Evolutionary conservation across 1,140 invertebrate genomes (phyloP).

Genomic region (Drosophila asahinai): DNA sequence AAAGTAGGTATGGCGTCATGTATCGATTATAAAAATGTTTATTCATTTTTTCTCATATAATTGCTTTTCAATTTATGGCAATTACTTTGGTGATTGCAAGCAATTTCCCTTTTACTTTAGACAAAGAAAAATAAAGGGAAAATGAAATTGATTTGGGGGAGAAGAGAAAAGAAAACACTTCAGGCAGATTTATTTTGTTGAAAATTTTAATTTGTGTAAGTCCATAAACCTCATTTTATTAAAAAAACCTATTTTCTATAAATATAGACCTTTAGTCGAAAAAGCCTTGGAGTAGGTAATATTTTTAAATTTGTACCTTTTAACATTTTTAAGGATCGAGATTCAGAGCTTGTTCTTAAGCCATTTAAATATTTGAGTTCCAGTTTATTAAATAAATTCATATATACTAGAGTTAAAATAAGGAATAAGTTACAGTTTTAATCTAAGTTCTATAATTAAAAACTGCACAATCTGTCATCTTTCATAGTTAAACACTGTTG

Average conservation of each 20-base stretch:
- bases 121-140: slow-evolving; percentile 3
- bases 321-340: neutral
- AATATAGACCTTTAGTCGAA: neutral
- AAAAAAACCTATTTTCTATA: no score
- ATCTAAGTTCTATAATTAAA: no score
- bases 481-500: slow-evolving; percentile 9
- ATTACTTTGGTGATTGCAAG: slow-evolving; percentile 38
- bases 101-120: neutral
- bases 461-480: neutral
- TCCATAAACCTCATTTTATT: neutral
- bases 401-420: neutral
- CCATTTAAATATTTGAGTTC: neutral
- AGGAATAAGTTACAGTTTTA: no score
- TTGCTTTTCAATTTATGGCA: slow-evolving; percentile 38
- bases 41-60: slow-evolving; percentile 21
- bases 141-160: neutral
- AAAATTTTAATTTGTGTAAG: neutral
- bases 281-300: neutral
- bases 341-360: no score
- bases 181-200: neutral
- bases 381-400: neutral
- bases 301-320: neutral
- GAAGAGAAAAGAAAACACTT: neutral
- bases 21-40: slow-evolving; percentile 6
- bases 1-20: neutral